Percentiles rank a stretch among this genome's conserved stretches.
Evolutionary conservation across 64 coral and sea anemone genomes (phyloP).

Genomic region (Stichodactyla helianthus): DNA sequence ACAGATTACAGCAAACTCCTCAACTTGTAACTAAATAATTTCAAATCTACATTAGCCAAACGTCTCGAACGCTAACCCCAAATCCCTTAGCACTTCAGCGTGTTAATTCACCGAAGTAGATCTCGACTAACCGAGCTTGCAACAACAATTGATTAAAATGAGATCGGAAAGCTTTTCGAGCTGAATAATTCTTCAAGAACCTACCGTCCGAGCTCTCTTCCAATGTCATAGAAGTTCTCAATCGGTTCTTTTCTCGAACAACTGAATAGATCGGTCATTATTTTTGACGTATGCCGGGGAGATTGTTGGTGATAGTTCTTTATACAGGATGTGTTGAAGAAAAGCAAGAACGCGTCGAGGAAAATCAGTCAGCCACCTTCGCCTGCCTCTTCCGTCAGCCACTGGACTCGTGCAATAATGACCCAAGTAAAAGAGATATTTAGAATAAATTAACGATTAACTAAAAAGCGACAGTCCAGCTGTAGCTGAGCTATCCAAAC

Average conservation of each 20-base stretch:
- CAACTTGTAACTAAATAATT: background rate
- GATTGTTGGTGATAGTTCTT: background rate
- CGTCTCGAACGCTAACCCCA: background rate
- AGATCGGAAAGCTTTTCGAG: background rate
- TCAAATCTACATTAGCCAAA: background rate
- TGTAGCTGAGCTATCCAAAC: slow-evolving; percentile 24
- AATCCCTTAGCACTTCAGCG: background rate
- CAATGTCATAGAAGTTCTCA: slow-evolving; percentile 69
- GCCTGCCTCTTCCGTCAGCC: background rate
- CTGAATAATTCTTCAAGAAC: background rate
- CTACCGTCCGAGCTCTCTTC: slow-evolving; percentile 84
- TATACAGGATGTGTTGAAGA: background rate
- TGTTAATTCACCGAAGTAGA: background rate
- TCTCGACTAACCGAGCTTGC: background rate
- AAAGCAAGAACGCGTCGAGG: too few relatives aligned
- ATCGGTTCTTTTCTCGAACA: slow-evolving; percentile 89
- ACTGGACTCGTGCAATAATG: background rate
- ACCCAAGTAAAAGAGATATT: slow-evolving; percentile 49
- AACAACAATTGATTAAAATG: background rate
- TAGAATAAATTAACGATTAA: slow-evolving; percentile 98
- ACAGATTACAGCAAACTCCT: background rate
- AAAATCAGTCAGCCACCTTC: background rate
- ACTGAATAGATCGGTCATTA: slow-evolving; percentile 64
- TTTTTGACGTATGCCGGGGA: background rate
- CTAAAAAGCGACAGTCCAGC: slow-evolving; percentile 22